Conservation (phyloP, 2,797 vertebrate genomes). For the Mus caroli region DNA sequence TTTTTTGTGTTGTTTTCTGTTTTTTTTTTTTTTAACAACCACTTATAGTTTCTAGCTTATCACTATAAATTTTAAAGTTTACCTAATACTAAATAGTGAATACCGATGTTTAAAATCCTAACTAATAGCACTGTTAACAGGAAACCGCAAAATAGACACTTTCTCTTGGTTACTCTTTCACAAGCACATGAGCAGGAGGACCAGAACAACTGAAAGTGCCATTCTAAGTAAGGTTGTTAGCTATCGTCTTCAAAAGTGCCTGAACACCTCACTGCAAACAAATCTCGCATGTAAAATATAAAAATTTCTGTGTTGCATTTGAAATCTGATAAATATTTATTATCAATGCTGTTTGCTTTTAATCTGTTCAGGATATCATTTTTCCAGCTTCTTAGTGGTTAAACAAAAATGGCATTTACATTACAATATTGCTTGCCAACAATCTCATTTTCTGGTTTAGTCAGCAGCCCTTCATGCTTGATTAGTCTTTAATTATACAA, state of each 20-base stretch:
- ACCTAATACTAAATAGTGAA: neutral
- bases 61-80: neutral
- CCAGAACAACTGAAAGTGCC: conserved; percentile 58
- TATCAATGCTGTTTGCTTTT: conserved; percentile 92
- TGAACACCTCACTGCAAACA: conserved; percentile 87
- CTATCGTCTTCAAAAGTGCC: conserved; percentile 85
- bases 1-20: conserved; percentile 3
- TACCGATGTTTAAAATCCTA: conserved; percentile 37
- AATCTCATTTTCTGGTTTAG: conserved; percentile 99
- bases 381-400: conserved; percentile 90
- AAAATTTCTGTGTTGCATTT: conserved; percentile 87
- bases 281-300: conserved; percentile 89
- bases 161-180: conserved; percentile 53
- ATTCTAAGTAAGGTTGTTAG: conserved; percentile 86
- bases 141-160: conserved; percentile 30
- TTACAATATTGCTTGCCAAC: conserved; percentile 98
- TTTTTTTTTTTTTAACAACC: conserved; percentile 29
- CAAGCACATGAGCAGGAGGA: conserved; percentile 12
- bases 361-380: conserved; percentile 91
- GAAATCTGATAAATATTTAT: conserved; percentile 93
- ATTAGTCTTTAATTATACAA: conserved; percentile 94
- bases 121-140: neutral
- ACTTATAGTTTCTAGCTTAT: neutral
- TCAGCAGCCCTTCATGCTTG: conserved; percentile 98
- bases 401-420: conserved; percentile 94